Evolutionary conservation across 1,140 invertebrate species (phyloP).

Genomic region (Meloidogyne chitwoodi): DNA sequence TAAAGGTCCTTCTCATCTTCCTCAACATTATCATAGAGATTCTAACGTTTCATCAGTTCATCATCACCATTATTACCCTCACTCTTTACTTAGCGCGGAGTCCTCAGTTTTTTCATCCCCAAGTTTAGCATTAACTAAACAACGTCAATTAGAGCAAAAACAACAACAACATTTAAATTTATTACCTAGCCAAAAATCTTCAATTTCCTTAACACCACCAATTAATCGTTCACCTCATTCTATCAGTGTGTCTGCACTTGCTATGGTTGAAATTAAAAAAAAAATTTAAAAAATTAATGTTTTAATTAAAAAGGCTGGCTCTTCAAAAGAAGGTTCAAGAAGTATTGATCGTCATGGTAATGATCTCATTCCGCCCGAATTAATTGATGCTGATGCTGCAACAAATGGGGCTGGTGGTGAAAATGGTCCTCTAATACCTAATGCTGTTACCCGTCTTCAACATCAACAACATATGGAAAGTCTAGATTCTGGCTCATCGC

Average conservation of each 20-base stretch:
- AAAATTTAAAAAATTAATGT: not conserved
- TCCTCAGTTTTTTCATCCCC: slow-evolving; percentile 10
- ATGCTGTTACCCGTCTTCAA: not conserved
- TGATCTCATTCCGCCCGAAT: slow-evolving; percentile 12
- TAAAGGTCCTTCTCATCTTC: not conserved
- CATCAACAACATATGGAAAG: slow-evolving; percentile 11
- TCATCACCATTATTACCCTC: not conserved
- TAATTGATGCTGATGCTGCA: slow-evolving; percentile 5
- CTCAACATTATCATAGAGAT: not conserved
- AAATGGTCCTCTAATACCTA: not conserved
- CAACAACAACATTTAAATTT: not conserved
- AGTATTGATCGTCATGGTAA: slow-evolving; percentile 19
- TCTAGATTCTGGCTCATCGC: slow-evolving; percentile 21
- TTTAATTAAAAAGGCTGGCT: not conserved
- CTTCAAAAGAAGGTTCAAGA: slow-evolving; percentile 5
- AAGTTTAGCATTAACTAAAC: not conserved
- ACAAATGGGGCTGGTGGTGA: not conserved
- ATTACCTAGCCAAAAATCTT: slow-evolving; percentile 14
- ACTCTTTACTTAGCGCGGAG: not conserved
- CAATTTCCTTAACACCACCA: slow-evolving; percentile 21
- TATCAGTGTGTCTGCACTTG: not conserved
- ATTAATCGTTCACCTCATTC: slow-evolving; percentile 15
- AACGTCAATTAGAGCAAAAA: slow-evolving; percentile 8
- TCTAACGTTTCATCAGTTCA: not conserved
- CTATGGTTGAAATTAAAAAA: not conserved